phyloP scores from a whole-genome alignment of 1,140 invertebrate genomes.

The Drosophila nikananu region DNA sequence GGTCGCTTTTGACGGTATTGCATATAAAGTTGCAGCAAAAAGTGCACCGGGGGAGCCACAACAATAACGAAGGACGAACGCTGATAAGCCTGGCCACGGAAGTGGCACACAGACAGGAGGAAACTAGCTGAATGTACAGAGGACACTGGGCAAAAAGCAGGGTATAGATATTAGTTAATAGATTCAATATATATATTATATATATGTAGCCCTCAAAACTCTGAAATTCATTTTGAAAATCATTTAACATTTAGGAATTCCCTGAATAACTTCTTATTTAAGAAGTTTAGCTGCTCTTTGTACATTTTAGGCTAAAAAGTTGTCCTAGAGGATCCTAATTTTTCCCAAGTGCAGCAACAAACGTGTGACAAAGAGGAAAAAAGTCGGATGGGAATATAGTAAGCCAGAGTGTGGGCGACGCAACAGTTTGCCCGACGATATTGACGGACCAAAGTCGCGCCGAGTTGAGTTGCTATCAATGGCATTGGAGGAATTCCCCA shows the following conservation, averaged over 20 bases:
- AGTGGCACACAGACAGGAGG: slow-evolving; percentile 39
- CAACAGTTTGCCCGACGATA: slow-evolving; percentile 67
- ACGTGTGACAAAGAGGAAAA: slow-evolving; percentile 53
- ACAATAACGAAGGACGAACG: slow-evolving; percentile 61
- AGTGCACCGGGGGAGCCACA: slow-evolving; percentile 60
- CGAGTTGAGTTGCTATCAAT: slow-evolving; percentile 68
- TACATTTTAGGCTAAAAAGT: background rate
- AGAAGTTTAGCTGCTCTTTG: too few species aligned
- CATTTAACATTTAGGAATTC: background rate
- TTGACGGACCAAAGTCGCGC: slow-evolving; percentile 58
- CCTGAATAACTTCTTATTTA: background rate
- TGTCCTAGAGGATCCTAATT: background rate
- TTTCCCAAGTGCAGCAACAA: slow-evolving; percentile 27
- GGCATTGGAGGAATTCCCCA: slow-evolving; percentile 67
- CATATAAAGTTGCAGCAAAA: slow-evolving; percentile 74
- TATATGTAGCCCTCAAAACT: background rate
- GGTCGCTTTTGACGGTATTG: slow-evolving; percentile 40
- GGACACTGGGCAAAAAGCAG: background rate
- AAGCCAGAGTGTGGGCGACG: slow-evolving; percentile 19
- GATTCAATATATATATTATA: background rate
- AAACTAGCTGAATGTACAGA: slow-evolving; percentile 18
- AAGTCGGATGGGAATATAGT: slow-evolving; percentile 22
- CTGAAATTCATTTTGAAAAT: background rate
- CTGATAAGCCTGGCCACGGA: slow-evolving; percentile 71
- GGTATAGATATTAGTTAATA: background rate